phyloP scores from a whole-genome alignment of 2,113 vertebrate species.

The Chelonoidis abingdonii region DNA sequence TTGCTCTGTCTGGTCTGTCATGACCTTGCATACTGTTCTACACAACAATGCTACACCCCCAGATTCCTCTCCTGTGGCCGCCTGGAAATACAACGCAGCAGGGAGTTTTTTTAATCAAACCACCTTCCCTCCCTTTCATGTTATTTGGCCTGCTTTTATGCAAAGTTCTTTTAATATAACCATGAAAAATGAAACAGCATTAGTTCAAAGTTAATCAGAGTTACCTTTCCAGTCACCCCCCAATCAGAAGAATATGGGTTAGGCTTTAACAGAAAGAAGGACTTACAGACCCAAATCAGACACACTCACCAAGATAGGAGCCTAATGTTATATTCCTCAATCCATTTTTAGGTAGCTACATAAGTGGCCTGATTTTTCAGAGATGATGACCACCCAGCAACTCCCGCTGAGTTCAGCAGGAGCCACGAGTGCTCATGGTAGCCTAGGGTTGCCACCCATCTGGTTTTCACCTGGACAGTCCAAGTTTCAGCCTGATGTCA shows the following conservation, averaged over 20 bases:
- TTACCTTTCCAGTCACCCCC: background rate
- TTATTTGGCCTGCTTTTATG: conserved; percentile 10
- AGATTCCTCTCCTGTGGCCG: background rate
- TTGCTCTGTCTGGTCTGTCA: background rate
- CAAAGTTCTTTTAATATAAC: conserved; percentile 7
- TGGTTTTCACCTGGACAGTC: no score
- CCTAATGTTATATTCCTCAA: background rate
- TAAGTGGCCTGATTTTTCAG: background rate
- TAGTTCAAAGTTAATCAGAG: background rate
- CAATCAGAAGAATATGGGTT: background rate
- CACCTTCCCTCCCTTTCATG: background rate
- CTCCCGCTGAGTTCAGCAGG: background rate
- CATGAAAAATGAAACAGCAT: background rate
- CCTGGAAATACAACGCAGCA: background rate
- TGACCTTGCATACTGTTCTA: background rate
- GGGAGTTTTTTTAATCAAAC: background rate
- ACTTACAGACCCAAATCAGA: no score
- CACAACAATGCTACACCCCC: background rate
- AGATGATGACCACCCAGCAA: background rate
- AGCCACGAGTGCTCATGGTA: background rate
- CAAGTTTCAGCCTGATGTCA: no score
- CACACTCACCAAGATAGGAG: no score
- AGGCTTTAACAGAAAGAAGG: background rate
- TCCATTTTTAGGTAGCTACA: background rate
- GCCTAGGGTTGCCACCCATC: no score